Evolutionary conservation across 92 coral and sea anemone genomes (phyloP).

Genomic region (Bergia puertoricense): DNA sequence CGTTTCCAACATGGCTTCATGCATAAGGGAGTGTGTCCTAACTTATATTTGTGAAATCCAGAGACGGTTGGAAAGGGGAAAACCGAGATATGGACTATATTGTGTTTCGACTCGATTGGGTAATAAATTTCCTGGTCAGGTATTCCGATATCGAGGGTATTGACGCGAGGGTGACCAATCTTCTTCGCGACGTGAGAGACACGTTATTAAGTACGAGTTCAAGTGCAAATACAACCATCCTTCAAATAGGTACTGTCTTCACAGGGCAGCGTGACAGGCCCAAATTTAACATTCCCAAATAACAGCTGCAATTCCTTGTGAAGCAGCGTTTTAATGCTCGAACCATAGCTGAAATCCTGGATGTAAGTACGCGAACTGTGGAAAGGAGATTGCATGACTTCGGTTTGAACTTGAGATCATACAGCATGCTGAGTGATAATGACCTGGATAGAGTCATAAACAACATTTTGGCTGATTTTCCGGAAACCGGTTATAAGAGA

Average conservation of each 20-base stretch:
- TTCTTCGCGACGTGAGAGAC: constrained; percentile 7
- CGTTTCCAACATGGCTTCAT: not conserved
- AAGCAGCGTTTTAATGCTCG: too few relatives aligned
- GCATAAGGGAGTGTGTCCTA: constrained; percentile 35
- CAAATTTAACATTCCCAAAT: not conserved
- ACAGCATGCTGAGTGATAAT: constrained; percentile 15
- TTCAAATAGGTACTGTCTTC: too few relatives aligned
- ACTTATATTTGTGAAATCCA: constrained; percentile 45
- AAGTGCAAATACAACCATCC: too few relatives aligned
- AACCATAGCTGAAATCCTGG: constrained; percentile 55
- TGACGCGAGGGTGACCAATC: constrained; percentile 41
- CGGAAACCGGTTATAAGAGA: too few relatives aligned
- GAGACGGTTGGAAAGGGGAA: constrained; percentile 42
- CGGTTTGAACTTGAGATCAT: constrained; percentile 48
- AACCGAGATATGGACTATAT: constrained; percentile 1
- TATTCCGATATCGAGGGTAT: constrained; percentile 43
- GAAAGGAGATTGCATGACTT: constrained; percentile 49
- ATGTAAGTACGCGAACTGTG: constrained; percentile 60
- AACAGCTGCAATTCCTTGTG: too few relatives aligned
- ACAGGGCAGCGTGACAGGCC: too few relatives aligned
- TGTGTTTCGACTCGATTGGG: too few relatives aligned
- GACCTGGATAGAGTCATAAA: too few relatives aligned
- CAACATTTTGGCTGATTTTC: too few relatives aligned
- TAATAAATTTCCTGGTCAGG: too few relatives aligned
- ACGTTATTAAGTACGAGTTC: too few relatives aligned